A percentile compares a stretch with the other conserved stretches of the same genome.
Conservation (phyloP, 2,113 vertebrate species). For the Puntigrus tetrazona region DNA sequence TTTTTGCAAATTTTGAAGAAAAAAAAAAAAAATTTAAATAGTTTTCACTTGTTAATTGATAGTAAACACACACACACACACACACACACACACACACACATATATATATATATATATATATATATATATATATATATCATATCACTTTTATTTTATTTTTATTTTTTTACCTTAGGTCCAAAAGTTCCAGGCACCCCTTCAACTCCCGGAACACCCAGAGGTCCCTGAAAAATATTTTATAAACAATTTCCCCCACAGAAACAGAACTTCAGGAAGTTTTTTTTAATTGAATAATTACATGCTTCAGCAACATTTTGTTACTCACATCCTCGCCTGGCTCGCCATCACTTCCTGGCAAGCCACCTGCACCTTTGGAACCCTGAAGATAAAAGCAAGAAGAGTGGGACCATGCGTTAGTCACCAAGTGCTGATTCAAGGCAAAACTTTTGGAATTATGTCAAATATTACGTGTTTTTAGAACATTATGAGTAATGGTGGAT, state of each 20-base stretch:
- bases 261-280: background rate
- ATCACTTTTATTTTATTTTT: too few relatives aligned
- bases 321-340: conserved; percentile 71
- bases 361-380: conserved; percentile 58
- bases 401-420: background rate
- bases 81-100: too few relatives aligned
- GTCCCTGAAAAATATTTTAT: conserved; percentile 55
- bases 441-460: background rate
- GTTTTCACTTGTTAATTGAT: background rate
- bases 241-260: background rate
- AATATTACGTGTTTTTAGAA: background rate
- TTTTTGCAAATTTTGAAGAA: background rate
- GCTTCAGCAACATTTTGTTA: background rate
- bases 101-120: too few relatives aligned
- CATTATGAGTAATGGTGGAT: background rate
- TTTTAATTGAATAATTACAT: background rate
- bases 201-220: conserved; percentile 63
- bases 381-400: conserved; percentile 44
- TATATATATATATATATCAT: too few relatives aligned
- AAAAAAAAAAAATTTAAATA: too few relatives aligned
- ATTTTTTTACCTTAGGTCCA: conserved; percentile 67
- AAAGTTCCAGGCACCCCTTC: conserved; percentile 63
- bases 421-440: background rate
- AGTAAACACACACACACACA: too few relatives aligned
- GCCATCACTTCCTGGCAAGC: conserved; percentile 67